These are phyloP conservation scores for Hemaris fuciformis DNA, from an alignment of 2,888 invertebrate species.

Conservation along the genomic window DNA sequence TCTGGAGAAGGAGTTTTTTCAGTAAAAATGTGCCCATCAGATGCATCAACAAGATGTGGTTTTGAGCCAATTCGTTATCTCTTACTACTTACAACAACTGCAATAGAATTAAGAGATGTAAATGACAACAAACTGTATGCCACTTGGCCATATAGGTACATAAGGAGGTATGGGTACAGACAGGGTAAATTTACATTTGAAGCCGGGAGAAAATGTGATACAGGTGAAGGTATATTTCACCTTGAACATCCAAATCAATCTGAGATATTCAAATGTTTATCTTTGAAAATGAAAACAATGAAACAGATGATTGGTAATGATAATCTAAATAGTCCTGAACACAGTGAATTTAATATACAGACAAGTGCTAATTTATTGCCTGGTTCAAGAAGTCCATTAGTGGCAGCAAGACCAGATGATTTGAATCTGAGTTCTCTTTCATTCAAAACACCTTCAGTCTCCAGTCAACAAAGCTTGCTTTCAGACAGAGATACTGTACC, in stretches of 20 bases:
- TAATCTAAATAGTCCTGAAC: slow-evolving; percentile 83
- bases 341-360: slow-evolving; percentile 87
- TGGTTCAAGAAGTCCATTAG: slow-evolving; percentile 90
- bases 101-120: slow-evolving; percentile 87
- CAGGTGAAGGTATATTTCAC: slow-evolving; percentile 91
- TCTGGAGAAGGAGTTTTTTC: slow-evolving; percentile 91
- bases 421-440: slow-evolving; percentile 71
- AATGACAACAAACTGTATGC: slow-evolving; percentile 84
- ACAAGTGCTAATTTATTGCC: slow-evolving; percentile 90
- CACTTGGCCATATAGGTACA: slow-evolving; percentile 92
- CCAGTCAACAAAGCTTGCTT: slow-evolving; percentile 62
- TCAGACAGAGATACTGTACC: slow-evolving; percentile 70
- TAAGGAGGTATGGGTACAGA: slow-evolving; percentile 91
- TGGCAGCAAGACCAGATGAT: slow-evolving; percentile 81
- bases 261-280: slow-evolving; percentile 90
- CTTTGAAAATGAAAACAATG: slow-evolving; percentile 93
- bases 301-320: slow-evolving; percentile 90
- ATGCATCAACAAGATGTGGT: slow-evolving; percentile 89
- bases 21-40: slow-evolving; percentile 88
- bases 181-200: slow-evolving; percentile 94
- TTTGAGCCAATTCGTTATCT: slow-evolving; percentile 87
- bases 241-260: slow-evolving; percentile 91
- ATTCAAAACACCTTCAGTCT: slow-evolving; percentile 68
- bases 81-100: slow-evolving; percentile 87
- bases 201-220: slow-evolving; percentile 92